A percentile compares a stretch with the other conserved stretches of the same genome.
These are phyloP conservation scores for Bolinopsis microptera DNA, from an alignment of 37 sponge, comb jelly and placozoan species.

Conservation along the genomic window DNA sequence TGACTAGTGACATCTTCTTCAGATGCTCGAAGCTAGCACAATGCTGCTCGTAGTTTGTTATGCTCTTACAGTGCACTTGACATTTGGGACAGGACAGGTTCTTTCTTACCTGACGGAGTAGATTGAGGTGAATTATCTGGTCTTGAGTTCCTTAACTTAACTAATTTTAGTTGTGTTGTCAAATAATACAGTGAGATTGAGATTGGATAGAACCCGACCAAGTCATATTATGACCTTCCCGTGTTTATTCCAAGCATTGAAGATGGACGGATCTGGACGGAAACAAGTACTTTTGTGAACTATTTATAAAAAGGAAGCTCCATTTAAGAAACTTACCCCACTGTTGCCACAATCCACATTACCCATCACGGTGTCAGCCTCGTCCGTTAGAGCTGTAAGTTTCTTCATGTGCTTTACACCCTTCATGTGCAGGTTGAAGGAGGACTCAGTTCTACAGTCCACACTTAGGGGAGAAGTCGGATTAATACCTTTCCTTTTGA, in stretches of 20 bases:
- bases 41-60: neutral
- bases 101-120: slow-evolving; percentile 21
- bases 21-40: neutral
- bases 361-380: neutral
- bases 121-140: too few relatives aligned
- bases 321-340: neutral
- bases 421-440: neutral
- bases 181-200: too few relatives aligned
- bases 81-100: neutral
- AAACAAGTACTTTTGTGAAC: too few relatives aligned
- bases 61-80: neutral
- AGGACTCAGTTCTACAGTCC: neutral
- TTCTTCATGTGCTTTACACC: neutral
- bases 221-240: too few relatives aligned
- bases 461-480: neutral
- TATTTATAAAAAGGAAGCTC: too few relatives aligned
- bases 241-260: too few relatives aligned
- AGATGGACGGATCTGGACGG: too few relatives aligned
- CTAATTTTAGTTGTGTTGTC: too few relatives aligned
- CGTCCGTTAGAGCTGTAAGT: neutral
- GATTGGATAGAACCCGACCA: too few relatives aligned
- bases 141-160: too few relatives aligned
- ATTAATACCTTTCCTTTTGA: too few relatives aligned
- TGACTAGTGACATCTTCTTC: neutral
- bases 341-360: neutral